Conservation (phyloP, 2,888 invertebrate species). For the Pandemis corylana region DNA sequence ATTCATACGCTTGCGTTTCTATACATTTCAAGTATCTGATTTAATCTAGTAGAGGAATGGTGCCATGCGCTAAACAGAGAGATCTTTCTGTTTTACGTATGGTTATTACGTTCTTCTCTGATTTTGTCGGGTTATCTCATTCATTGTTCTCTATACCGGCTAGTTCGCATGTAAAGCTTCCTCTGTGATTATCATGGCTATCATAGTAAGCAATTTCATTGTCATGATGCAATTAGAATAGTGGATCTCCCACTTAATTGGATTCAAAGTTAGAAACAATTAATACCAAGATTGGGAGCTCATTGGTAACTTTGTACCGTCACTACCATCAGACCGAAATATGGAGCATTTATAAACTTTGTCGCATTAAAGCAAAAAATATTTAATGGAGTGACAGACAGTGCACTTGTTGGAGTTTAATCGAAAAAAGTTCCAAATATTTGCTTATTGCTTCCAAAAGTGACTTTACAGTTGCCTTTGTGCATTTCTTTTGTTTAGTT, state of each 20-base stretch:
- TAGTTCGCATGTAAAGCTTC: slow-evolving; percentile 77
- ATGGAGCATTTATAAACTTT: background rate
- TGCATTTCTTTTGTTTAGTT: background rate
- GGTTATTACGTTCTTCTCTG: background rate
- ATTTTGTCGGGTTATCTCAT: slow-evolving; percentile 1
- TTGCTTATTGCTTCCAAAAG: background rate
- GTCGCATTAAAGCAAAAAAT: background rate
- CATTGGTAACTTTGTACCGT: background rate
- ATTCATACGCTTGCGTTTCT: background rate
- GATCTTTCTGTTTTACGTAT: background rate
- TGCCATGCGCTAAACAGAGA: background rate
- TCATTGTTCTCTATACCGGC: slow-evolving; percentile 45
- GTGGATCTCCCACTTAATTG: slow-evolving; percentile 67
- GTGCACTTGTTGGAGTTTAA: background rate
- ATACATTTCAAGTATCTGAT: background rate
- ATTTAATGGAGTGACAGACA: background rate
- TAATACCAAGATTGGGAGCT: background rate
- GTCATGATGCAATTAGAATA: slow-evolving; percentile 81
- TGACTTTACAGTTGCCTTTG: background rate
- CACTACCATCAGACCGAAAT: background rate
- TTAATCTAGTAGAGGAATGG: background rate
- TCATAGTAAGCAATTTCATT: slow-evolving; percentile 81
- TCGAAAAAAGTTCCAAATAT: background rate
- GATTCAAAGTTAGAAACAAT: background rate
- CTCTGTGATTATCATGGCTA: slow-evolving; percentile 79